Base-by-base conservation (phyloP, 2,797 vertebrate species). In the Cyclura pinguis region DNA sequence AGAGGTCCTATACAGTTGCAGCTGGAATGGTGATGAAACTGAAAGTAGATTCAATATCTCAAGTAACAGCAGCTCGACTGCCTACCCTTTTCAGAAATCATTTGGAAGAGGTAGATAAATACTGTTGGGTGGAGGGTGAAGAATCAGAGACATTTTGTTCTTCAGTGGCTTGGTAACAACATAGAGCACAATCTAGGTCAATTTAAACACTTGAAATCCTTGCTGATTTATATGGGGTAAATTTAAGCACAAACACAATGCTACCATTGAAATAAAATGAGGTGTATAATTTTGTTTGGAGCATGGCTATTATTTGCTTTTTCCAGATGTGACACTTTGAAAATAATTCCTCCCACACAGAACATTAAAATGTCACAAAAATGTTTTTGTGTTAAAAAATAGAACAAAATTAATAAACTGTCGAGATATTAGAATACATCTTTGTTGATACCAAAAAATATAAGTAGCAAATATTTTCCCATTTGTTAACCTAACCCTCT, bases 141-240 rank as follows among this genome's bases (percentile, higher is more conserved):
- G 7, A 52, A 38, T 52, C 32, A 64, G 47, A 67, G 16, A 42
- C 20, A 55, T 67, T 85, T 47, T 80, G 59, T 62, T 42, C 57
- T 85, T 81, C 50, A 22, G n/a, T 86, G 32, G 20, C 29, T 81
- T 90, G 76, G 85, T 55, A 32, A 38, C 52, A 1, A 84, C 55
- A 84, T 6, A 69, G 42, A 80, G 47, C 84, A 86, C 10, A 57
- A 62, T 47, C 42, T 22, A 32, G 27, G 47, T 57, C 38, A 78
- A 32, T 6, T 52, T 69, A 89, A 89, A 22, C 14, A 32, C 32
- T 89, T 89, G 84, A 29, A 85, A 90, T 74, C 42, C 32, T 24
- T 32, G 64, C 6, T 64, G n/a, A 89, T 50, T 64, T 78, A 4
- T 52, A 29, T 76, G 13, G 24, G 22, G 50, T 4, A 67, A n/a